These are phyloP conservation scores for Centropyge bicolor DNA, from an alignment of 2,797 vertebrate species.

Conservation along the genomic window DNA sequence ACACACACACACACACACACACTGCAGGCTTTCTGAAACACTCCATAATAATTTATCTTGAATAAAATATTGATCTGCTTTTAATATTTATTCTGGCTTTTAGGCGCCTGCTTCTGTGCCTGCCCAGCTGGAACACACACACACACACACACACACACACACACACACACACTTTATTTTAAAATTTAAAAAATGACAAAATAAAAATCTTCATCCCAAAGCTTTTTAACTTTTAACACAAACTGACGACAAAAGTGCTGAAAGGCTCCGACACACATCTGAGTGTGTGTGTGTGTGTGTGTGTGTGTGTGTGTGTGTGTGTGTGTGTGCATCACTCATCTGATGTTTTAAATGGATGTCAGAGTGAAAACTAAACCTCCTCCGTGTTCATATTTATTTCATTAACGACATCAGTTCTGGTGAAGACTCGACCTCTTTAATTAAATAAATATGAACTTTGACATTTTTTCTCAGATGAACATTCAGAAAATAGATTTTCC, in stretches of 20 bases:
- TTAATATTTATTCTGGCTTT: constrained; percentile 76
- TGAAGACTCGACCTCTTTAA: constrained; percentile 15
- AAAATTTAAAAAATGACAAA: constrained; percentile 51
- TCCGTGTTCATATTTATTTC: constrained; percentile 48
- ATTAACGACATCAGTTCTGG: constrained; percentile 29
- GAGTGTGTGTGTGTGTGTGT: constrained; percentile 1
- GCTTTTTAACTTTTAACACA: constrained; percentile 58
- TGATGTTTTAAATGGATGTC: constrained; percentile 22
- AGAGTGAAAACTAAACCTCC: neutral
- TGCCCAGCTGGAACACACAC: constrained; percentile 31
- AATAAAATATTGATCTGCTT: constrained; percentile 72
- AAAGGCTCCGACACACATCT: constrained; percentile 33
- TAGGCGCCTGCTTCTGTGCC: constrained; percentile 30
- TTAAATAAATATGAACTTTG: constrained; percentile 55
- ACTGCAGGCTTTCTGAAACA: constrained; percentile 58
- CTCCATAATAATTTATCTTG: constrained; percentile 66
- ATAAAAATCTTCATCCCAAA: constrained; percentile 47
- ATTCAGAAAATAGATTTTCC: constrained; percentile 27
- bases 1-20: constrained; percentile 39
- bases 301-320: neutral
- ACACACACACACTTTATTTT: neutral
- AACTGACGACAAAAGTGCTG: constrained; percentile 36
- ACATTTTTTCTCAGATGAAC: constrained; percentile 41
- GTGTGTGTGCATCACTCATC: neutral
- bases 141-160: constrained; percentile 27